Evolutionary conservation across 2,113 vertebrate species (phyloP).

Genomic region (Tetraodon nigroviridis): DNA sequence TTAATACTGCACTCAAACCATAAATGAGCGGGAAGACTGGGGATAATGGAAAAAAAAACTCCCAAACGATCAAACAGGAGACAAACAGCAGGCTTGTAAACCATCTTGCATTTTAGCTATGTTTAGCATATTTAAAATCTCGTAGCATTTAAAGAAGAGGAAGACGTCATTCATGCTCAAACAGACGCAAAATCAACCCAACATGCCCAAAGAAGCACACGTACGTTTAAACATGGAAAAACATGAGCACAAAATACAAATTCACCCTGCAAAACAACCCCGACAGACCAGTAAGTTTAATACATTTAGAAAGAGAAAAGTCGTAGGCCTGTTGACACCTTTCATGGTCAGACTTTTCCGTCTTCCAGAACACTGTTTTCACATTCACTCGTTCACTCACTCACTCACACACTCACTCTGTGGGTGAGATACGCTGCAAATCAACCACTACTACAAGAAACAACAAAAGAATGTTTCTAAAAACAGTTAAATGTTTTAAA

Average conservation of each 20-base stretch:
- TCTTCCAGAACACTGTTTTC: slow-evolving; percentile 34
- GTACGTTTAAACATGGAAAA: slow-evolving; percentile 23
- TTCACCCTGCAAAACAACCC: slow-evolving; percentile 11
- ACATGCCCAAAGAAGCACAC: background rate
- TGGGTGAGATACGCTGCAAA: slow-evolving; percentile 10
- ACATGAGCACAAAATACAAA: slow-evolving; percentile 2
- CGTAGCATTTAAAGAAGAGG: slow-evolving; percentile 27
- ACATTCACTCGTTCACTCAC: slow-evolving; percentile 29
- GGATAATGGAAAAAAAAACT: background rate
- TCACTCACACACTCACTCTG: background rate
- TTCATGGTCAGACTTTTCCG: slow-evolving; percentile 33
- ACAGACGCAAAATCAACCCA: slow-evolving; percentile 2
- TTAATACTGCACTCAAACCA: slow-evolving; percentile 54
- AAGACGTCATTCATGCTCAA: slow-evolving; percentile 16
- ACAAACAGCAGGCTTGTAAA: slow-evolving; percentile 22
- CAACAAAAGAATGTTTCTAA: slow-evolving; percentile 28
- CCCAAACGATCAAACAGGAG: background rate
- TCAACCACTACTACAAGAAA: slow-evolving; percentile 48
- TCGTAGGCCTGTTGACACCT: slow-evolving; percentile 22
- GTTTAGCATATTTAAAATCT: slow-evolving; percentile 27
- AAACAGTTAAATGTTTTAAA: slow-evolving; percentile 59
- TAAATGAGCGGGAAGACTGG: background rate
- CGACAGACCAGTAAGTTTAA: slow-evolving; percentile 10
- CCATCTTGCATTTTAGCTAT: background rate
- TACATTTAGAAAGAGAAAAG: slow-evolving; percentile 7